These are phyloP conservation scores for Oedothorax gibbosus DNA, from an alignment of 1,140 invertebrate genomes.

Conservation along the genomic window DNA sequence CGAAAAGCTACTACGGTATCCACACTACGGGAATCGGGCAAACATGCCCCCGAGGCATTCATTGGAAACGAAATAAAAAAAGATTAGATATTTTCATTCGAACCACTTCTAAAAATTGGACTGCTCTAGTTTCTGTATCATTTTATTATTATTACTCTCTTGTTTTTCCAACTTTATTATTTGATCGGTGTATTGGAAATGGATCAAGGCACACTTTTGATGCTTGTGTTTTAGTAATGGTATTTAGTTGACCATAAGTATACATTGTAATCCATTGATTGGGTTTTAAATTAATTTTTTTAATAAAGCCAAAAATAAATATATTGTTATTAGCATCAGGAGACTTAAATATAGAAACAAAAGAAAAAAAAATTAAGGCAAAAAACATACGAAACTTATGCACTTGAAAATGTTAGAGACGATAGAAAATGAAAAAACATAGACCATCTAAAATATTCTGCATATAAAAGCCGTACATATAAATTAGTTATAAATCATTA, in stretches of 20 bases:
- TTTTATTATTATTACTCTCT: slow-evolving; percentile 34
- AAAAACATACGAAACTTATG: too few relatives aligned
- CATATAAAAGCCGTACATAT: too few relatives aligned
- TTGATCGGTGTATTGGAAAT: neutral
- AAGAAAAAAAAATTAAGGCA: too few relatives aligned
- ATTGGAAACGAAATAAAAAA: neutral
- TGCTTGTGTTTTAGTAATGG: slow-evolving; percentile 6
- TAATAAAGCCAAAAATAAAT: too few relatives aligned
- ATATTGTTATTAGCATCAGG: too few relatives aligned
- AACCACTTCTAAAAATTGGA: slow-evolving; percentile 40
- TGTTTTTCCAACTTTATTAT: neutral
- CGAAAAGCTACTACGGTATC: neutral
- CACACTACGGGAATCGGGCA: slow-evolving; percentile 2
- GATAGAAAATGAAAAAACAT: too few relatives aligned
- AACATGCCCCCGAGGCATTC: neutral
- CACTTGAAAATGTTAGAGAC: too few relatives aligned
- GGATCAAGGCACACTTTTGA: neutral
- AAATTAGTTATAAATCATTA: too few relatives aligned
- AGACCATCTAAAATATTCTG: too few relatives aligned
- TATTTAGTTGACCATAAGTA: slow-evolving; percentile 2
- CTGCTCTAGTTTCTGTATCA: slow-evolving; percentile 1
- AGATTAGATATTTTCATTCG: slow-evolving; percentile 7
- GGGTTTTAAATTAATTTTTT: too few relatives aligned
- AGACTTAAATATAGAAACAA: too few relatives aligned
- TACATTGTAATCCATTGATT: too few relatives aligned